Evolutionary conservation across 2,888 invertebrate species (phyloP).

Genomic region (Cryptus viduatorius): DNA sequence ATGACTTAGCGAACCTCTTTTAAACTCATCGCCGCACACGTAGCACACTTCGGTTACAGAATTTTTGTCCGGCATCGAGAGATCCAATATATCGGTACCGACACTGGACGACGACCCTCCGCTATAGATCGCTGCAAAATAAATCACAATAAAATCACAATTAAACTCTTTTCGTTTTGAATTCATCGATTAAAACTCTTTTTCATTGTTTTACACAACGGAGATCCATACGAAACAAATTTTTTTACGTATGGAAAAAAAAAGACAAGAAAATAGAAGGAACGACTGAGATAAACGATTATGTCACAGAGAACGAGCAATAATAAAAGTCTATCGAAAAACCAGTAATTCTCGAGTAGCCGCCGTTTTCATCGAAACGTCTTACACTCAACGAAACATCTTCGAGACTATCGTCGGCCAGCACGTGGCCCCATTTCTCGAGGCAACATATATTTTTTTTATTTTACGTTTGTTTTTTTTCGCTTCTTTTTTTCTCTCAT

Average conservation of each 20-base stretch:
- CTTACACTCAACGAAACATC: slow-evolving; percentile 59
- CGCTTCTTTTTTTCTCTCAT: slow-evolving; percentile 1
- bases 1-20: slow-evolving; percentile 92
- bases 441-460: slow-evolving; percentile 61
- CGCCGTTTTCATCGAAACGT: slow-evolving; percentile 53
- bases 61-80: slow-evolving; percentile 97
- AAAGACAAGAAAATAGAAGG: background rate
- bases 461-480: slow-evolving; percentile 27
- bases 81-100: slow-evolving; percentile 94
- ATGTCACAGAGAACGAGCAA: slow-evolving; percentile 23
- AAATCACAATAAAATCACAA: background rate
- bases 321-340: slow-evolving; percentile 30
- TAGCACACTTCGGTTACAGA: slow-evolving; percentile 96
- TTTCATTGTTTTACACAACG: background rate
- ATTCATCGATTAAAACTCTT: background rate
- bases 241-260: background rate
- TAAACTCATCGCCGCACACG: slow-evolving; percentile 95
- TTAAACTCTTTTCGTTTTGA: background rate
- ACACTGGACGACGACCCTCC: slow-evolving; percentile 85
- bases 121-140: slow-evolving; percentile 80
- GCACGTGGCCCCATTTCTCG: slow-evolving; percentile 77
- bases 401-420: slow-evolving; percentile 69
- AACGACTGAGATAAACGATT: background rate
- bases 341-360: slow-evolving; percentile 29
- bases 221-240: background rate